Percentiles rank a stretch among this genome's conserved stretches.
phyloP scores from a whole-genome alignment of 2,797 vertebrate genomes.

The Enteromius mattozi region DNA sequence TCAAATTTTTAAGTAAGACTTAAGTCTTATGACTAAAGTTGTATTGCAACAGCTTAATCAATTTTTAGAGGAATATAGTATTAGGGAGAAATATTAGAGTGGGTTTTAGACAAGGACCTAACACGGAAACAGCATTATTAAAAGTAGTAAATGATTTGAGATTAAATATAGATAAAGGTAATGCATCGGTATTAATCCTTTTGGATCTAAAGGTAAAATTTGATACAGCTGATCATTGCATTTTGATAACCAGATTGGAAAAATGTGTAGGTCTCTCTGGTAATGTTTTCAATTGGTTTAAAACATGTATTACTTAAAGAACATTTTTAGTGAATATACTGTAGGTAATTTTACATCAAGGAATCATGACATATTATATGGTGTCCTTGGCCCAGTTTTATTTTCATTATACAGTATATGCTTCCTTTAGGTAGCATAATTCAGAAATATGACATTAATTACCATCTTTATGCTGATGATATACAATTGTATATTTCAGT shows the following conservation, averaged over 20 bases:
- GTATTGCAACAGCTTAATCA: too few species aligned
- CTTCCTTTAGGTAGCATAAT: not conserved
- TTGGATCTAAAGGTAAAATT: too few species aligned
- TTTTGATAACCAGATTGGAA: not conserved
- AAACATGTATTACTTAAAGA: not conserved
- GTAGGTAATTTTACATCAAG: not conserved
- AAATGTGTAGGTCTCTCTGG: not conserved
- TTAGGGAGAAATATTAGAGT: too few species aligned
- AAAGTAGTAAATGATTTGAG: not conserved
- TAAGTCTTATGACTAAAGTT: too few species aligned
- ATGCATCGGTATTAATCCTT: too few species aligned
- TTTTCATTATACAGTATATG: not conserved
- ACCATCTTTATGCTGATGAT: not conserved
- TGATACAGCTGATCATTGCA: too few species aligned
- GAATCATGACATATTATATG: not conserved
- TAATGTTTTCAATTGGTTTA: too few species aligned
- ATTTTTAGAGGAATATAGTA: too few species aligned
- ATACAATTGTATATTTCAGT: not conserved
- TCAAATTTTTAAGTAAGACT: too few species aligned
- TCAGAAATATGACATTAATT: not conserved
- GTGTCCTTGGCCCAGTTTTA: not conserved
- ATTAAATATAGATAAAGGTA: not conserved
- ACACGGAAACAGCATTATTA: not conserved
- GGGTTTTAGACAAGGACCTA: too few species aligned
- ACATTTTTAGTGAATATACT: not conserved